phyloP scores from a whole-genome alignment of 2,888 invertebrate genomes.

The Coelopa pilipes region DNA sequence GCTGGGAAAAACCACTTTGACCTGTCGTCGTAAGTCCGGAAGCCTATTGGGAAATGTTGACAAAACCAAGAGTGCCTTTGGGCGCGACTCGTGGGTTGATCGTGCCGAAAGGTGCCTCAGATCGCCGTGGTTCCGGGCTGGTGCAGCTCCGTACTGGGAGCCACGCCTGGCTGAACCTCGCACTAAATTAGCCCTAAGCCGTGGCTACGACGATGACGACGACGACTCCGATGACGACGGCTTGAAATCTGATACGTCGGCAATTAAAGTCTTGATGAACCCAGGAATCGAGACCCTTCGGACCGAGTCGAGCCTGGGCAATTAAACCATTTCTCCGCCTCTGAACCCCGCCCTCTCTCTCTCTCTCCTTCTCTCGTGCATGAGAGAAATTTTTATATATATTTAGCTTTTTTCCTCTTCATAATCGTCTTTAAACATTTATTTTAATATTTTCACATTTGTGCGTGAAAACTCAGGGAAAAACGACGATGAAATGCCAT shows the following conservation, averaged over 20 bases:
- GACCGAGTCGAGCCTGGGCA: background rate
- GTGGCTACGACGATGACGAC: background rate
- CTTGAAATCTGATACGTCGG: constrained; percentile 1
- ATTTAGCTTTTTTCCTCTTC: background rate
- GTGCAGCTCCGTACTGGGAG: background rate
- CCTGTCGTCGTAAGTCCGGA: too few relatives aligned
- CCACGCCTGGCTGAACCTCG: too few relatives aligned
- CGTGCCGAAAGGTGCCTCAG: background rate
- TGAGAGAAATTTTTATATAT: background rate
- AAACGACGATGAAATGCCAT: background rate
- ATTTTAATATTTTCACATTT: background rate
- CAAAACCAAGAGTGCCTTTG: background rate
- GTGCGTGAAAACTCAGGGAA: constrained; percentile 11
- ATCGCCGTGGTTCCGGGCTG: background rate
- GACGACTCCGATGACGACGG: background rate
- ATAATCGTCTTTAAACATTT: background rate
- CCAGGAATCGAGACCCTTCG: background rate
- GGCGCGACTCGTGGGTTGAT: background rate
- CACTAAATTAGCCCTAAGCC: background rate
- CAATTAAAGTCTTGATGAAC: background rate
- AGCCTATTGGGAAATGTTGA: too few relatives aligned
- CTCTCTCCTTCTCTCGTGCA: background rate
- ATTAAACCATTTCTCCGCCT: background rate
- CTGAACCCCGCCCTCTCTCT: too few relatives aligned
- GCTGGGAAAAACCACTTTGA: too few relatives aligned